phyloP scores from a whole-genome alignment of 2,888 invertebrate species.

The Heliconius ethilla region DNA sequence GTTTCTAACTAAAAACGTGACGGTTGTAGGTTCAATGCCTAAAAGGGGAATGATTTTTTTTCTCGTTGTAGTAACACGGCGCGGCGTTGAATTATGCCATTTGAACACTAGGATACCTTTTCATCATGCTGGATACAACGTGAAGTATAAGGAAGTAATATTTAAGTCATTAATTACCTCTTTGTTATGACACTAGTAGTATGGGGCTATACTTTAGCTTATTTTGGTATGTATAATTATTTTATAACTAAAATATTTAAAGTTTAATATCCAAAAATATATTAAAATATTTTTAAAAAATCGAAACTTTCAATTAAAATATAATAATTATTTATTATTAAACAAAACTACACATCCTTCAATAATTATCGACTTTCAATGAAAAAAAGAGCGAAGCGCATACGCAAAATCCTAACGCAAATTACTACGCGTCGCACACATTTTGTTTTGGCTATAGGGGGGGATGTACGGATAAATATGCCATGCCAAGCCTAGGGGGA shows the following conservation, averaged over 20 bases:
- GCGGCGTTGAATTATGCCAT: background rate
- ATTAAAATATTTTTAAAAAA: background rate
- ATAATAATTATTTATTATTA: background rate
- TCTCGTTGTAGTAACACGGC: background rate
- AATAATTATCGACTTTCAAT: conserved; percentile 21
- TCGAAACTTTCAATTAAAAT: background rate
- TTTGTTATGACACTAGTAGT: background rate
- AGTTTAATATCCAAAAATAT: background rate
- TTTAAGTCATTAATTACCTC: background rate
- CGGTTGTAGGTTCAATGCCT: too few relatives aligned
- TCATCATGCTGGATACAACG: background rate
- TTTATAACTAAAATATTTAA: too few relatives aligned
- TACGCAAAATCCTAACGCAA: conserved; percentile 22
- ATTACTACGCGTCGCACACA: conserved; percentile 43
- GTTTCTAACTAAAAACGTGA: too few relatives aligned
- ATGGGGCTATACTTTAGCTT: background rate
- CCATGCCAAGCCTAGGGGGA: conserved; percentile 60
- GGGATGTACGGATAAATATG: conserved; percentile 75
- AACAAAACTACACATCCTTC: too few relatives aligned
- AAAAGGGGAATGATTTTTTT: background rate
- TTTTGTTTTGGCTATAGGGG: conserved; percentile 49
- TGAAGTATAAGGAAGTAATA: background rate
- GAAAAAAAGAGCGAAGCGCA: conserved; percentile 17
- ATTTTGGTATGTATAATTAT: background rate
- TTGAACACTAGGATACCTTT: background rate